Evolutionary conservation across 2,113 vertebrate genomes (phyloP).

Genomic region (Neolamprologus sp.): DNA sequence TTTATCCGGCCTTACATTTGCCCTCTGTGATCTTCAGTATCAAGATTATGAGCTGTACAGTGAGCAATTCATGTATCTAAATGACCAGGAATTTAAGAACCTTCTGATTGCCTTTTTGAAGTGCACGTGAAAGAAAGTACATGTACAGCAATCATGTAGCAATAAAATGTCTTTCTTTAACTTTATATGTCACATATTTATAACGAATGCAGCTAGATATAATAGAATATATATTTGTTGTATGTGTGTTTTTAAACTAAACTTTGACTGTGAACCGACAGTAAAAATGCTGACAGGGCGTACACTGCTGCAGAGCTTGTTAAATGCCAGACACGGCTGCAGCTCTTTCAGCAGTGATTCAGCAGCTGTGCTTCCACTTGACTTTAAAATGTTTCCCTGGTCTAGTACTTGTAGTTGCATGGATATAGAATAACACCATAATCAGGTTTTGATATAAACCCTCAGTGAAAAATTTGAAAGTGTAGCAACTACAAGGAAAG

Average conservation of each 20-base stretch:
- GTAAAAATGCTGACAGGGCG: neutral
- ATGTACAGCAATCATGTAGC: neutral
- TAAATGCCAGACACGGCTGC: neutral
- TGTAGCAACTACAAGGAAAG: neutral
- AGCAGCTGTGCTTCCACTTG: neutral
- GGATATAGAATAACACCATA: neutral
- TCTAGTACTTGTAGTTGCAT: neutral
- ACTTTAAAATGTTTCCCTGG: neutral
- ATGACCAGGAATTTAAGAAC: neutral
- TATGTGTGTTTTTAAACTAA: neutral
- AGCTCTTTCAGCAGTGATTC: neutral
- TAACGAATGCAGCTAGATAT: neutral
- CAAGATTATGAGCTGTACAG: neutral
- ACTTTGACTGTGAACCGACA: neutral
- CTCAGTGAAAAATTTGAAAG: neutral
- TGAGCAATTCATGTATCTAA: neutral
- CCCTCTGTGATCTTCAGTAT: neutral
- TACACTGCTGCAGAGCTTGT: neutral
- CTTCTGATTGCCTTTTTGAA: neutral
- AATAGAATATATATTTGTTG: neutral
- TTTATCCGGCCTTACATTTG: neutral
- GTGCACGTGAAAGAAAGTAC: neutral
- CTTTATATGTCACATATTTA: neutral
- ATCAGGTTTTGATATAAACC: neutral
- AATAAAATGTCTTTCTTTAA: neutral